Base-by-base conservation (phyloP, 2,888 invertebrate species). In the Drosophila cognata region DNA sequence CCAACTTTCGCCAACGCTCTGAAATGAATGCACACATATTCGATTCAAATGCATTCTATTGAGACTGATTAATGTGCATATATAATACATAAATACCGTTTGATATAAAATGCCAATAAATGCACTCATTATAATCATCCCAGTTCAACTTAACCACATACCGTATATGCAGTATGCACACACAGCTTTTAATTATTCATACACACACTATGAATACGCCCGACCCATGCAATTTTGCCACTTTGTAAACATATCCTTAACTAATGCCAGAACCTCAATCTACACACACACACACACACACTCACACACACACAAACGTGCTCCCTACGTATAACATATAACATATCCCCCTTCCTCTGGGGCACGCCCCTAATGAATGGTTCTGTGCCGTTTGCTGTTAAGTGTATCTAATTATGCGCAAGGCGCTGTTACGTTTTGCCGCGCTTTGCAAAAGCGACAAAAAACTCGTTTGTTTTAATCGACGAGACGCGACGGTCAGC, bases 391-490 rank as follows among this genome's bases (percentile, higher is more conserved):
- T 74, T 81, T 75, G 84, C 65, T 72, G 87, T 65, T 86, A 89
- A 85, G 84, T 87, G 87, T 84, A 89, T 75, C 89, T 85, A 85
- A 87, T 85, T 89, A 87, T 85, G 87, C 75, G 85, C 71, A 71
- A 79, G 74, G 85, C 87, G 75, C 77, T 87, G 89, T 80, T 71
- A 63, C 80, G 59, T 73, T 60, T 46, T 65, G 78, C 55, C 70
- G 66, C 71, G 62, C 67, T 59, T 52, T 58, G 62, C 29, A 57
- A 80, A 70, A 79, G 79, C 80, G 79, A 74, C 74, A 77, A 60
- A 79, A 82, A 82, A 82, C 81, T 81, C 81, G 81, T 81, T 81
- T 81, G 77, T 77, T 82, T 78, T 78, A 79, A 77, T 66, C 72
- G 79, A 71, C 71, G 67, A 33, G 33, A 53, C 33, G 81, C 77